A percentile compares a stretch with the other conserved stretches of the same genome.
These are phyloP conservation scores for Sthenelais limicola DNA, from an alignment of 2,888 invertebrate species.

Conservation along the genomic window DNA sequence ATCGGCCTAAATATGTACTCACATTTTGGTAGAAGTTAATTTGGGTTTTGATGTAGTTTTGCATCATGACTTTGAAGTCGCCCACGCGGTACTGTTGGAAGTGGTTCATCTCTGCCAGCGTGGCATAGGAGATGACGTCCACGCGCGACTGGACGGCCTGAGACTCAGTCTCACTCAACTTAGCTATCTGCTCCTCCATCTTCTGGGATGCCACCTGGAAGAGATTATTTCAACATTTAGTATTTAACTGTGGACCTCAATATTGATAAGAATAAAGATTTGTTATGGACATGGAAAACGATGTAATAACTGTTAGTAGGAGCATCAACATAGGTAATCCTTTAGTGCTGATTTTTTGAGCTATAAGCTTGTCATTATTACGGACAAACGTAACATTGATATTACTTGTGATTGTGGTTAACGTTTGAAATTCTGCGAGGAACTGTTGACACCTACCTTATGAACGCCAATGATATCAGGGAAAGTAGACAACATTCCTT, in stretches of 20 bases:
- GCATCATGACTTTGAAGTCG: slow-evolving; percentile 89
- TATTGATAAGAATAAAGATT: too few relatives aligned
- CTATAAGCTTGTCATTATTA: too few relatives aligned
- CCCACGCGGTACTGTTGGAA: slow-evolving; percentile 89
- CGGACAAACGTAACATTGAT: too few relatives aligned
- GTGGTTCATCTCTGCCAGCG: slow-evolving; percentile 94
- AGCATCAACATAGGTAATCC: too few relatives aligned
- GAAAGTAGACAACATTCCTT: slow-evolving; percentile 90
- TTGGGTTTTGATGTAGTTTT: slow-evolving; percentile 88
- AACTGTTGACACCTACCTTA: slow-evolving; percentile 78
- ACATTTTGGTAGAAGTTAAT: slow-evolving; percentile 90
- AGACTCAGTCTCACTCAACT: slow-evolving; percentile 86
- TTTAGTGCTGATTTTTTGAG: too few relatives aligned
- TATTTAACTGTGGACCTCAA: too few relatives aligned
- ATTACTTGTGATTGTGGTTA: too few relatives aligned
- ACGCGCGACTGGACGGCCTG: slow-evolving; percentile 87
- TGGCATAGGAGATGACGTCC: slow-evolving; percentile 92
- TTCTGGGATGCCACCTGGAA: slow-evolving; percentile 52
- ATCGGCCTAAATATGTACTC: too few relatives aligned
- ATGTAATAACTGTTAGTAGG: too few relatives aligned
- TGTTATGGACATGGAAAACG: too few relatives aligned
- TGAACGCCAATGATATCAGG: slow-evolving; percentile 90
- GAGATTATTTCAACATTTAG: too few relatives aligned
- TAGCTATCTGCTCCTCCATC: slow-evolving; percentile 78
- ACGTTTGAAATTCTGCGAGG: too few relatives aligned